Conservation (phyloP, 1,140 invertebrate genomes). For the Lineus longissimus region DNA sequence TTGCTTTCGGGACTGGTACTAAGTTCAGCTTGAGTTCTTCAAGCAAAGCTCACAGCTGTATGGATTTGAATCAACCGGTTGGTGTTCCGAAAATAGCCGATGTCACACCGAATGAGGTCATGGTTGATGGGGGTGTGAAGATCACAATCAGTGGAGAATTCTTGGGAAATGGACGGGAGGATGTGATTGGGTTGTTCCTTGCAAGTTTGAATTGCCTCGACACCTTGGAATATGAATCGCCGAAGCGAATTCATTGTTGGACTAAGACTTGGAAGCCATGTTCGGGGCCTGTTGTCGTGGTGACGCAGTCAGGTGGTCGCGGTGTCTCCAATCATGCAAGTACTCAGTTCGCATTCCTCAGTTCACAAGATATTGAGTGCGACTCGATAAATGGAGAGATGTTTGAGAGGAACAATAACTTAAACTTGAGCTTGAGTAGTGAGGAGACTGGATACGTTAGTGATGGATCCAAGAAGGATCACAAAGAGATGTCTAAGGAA, state of each 20-base stretch:
- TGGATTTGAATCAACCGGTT: conserved; percentile 11
- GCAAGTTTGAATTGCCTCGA: conserved; percentile 42
- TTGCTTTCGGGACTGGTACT: background rate
- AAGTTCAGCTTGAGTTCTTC: background rate
- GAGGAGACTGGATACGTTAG: background rate
- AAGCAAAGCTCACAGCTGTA: background rate
- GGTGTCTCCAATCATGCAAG: conserved; percentile 35
- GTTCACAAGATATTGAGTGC: background rate
- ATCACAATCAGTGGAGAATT: conserved; percentile 38
- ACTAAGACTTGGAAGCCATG: conserved; percentile 37
- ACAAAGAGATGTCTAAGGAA: background rate
- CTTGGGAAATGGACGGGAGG: conserved; percentile 39
- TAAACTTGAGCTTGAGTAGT: background rate
- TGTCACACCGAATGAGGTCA: conserved; percentile 38
- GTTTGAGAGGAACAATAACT: background rate
- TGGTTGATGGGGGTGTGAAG: conserved; percentile 35
- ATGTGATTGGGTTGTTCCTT: conserved; percentile 41
- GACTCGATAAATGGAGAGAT: background rate
- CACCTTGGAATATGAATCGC: conserved; percentile 44
- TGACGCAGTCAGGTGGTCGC: conserved; percentile 45
- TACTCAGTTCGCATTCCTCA: conserved; percentile 23
- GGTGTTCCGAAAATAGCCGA: conserved; percentile 34
- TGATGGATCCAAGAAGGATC: background rate
- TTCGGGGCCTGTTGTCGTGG: conserved; percentile 40
- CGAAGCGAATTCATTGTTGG: conserved; percentile 34